A percentile compares a stretch with the other conserved stretches of the same genome.
These are phyloP conservation scores for Pogoniulus pusillus DNA, from an alignment of 2,797 vertebrate genomes.

Conservation along the genomic window DNA sequence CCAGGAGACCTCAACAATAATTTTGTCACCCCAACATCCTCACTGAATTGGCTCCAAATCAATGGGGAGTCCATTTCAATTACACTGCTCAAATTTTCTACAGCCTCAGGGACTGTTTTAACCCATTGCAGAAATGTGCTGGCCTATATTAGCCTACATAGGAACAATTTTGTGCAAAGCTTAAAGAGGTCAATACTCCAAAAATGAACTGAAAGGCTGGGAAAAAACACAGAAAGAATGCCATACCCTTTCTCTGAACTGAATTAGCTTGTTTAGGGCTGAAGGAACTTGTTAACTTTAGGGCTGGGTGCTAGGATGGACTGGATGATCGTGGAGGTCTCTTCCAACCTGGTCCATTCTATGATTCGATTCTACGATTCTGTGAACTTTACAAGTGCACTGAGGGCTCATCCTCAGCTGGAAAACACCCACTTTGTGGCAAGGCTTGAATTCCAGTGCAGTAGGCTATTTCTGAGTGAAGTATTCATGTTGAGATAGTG, in stretches of 20 bases:
- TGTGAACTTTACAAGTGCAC: neutral
- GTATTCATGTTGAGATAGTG: neutral
- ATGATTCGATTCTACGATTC: no score
- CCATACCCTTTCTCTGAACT: neutral
- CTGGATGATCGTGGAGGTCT: no score
- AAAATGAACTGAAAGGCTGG: neutral
- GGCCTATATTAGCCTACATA: neutral
- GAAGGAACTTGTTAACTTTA: no score
- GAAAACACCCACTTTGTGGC: neutral
- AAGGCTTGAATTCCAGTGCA: neutral
- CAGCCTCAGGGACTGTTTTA: neutral
- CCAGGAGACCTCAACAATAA: neutral
- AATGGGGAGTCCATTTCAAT: slow-evolving; percentile 28
- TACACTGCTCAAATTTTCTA: neutral
- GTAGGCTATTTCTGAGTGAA: neutral
- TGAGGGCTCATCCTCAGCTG: neutral
- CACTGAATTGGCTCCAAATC: slow-evolving; percentile 9
- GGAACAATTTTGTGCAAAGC: neutral
- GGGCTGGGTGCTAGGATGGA: no score
- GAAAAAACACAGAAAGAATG: neutral
- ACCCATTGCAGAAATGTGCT: neutral
- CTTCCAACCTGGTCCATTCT: no score
- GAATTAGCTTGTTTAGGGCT: no score
- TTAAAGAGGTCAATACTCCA: neutral
- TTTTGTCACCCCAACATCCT: slow-evolving; percentile 6